phyloP scores from a whole-genome alignment of 1,140 invertebrate genomes.

The Lepidurus apus region DNA sequence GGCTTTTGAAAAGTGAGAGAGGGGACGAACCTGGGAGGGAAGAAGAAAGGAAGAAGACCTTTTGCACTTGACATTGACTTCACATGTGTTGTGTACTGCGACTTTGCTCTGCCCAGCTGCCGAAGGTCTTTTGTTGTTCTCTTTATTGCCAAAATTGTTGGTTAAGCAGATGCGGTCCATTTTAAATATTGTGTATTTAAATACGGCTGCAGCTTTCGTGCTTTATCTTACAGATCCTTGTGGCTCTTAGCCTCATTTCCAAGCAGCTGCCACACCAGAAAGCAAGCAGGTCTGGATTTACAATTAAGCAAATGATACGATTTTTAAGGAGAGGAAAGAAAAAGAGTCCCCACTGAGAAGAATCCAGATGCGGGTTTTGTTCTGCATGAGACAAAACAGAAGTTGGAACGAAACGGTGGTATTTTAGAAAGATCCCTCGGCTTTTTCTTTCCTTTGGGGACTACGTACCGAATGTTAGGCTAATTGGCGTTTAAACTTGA shows the following conservation, averaged over 20 bases:
- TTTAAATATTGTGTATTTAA: not conserved
- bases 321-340: not conserved
- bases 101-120: not conserved
- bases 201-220: not conserved
- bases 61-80: slow-evolving; percentile 22
- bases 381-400: not conserved
- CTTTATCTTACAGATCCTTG: not conserved
- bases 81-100: not conserved
- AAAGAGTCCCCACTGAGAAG: not conserved
- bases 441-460: not conserved
- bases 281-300: not conserved
- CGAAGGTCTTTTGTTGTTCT: not conserved
- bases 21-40: not conserved
- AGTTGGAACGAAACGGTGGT: not conserved
- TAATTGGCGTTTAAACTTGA: slow-evolving; percentile 19
- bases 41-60: not conserved
- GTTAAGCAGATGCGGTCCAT: not conserved
- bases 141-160: not conserved
- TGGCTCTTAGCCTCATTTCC: not conserved
- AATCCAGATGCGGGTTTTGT: not conserved
- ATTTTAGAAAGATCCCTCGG: not conserved
- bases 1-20: not conserved
- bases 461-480: not conserved
- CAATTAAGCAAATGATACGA: slow-evolving; percentile 16
- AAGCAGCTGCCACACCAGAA: not conserved